Evolutionary conservation across 2,113 vertebrate species (phyloP).

Genomic region (Muntiacus muntjak): DNA sequence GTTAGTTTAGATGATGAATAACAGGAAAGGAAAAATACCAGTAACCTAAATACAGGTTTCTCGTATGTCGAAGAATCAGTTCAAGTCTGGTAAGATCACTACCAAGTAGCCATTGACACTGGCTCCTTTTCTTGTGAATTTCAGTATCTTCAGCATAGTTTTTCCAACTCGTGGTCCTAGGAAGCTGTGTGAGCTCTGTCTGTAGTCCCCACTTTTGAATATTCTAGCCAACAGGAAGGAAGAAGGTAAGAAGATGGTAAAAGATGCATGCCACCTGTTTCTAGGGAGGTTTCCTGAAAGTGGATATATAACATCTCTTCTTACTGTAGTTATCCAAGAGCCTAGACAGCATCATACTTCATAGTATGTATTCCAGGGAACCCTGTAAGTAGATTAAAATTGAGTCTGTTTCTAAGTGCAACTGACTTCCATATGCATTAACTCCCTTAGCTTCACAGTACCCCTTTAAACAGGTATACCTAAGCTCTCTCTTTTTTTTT

Average conservation of each 20-base stretch:
- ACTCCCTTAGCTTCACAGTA: neutral
- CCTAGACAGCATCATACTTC: neutral
- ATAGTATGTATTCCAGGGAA: neutral
- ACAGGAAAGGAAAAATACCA: neutral
- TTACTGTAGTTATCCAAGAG: neutral
- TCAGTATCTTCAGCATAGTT: neutral
- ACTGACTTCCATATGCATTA: neutral
- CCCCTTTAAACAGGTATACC: neutral
- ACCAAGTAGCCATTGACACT: neutral
- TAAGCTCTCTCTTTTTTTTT: neutral
- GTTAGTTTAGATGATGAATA: neutral
- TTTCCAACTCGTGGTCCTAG: neutral
- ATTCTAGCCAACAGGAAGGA: neutral
- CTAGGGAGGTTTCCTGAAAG: neutral
- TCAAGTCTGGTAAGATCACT: neutral
- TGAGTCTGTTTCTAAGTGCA: neutral
- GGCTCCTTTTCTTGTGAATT: neutral
- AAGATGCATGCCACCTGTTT: neutral
- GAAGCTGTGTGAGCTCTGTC: neutral
- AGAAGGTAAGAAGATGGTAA: neutral
- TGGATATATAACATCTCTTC: neutral
- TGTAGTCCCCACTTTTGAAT: neutral
- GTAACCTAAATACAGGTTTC: neutral
- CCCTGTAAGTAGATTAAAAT: neutral
- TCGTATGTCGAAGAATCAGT: neutral